phyloP scores from a whole-genome alignment of 2,888 invertebrate genomes.

The Melanophora roralis region DNA sequence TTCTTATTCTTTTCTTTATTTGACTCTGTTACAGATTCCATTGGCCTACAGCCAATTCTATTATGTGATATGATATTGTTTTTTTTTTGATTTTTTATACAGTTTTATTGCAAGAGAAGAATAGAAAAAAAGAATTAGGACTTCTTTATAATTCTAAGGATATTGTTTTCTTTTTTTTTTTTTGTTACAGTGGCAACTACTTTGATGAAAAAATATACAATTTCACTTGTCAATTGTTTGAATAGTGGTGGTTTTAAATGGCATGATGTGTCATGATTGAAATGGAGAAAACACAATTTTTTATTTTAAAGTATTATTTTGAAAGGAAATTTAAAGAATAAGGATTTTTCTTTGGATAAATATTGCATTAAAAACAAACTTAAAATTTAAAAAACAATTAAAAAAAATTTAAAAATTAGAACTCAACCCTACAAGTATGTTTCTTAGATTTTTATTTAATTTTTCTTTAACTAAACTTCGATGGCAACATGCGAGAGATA shows the following conservation, averaged over 20 bases:
- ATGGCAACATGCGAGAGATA: too few relatives aligned
- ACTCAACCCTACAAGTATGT: too few relatives aligned
- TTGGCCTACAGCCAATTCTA: constrained; percentile 62
- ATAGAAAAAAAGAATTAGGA: constrained; percentile 42
- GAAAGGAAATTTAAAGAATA: too few relatives aligned
- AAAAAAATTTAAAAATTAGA: too few relatives aligned
- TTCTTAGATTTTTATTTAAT: too few relatives aligned
- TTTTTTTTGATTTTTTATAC: constrained; percentile 24
- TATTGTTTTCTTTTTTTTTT: constrained; percentile 30
- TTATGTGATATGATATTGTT: constrained; percentile 54
- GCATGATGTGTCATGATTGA: constrained; percentile 44
- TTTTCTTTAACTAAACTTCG: too few relatives aligned
- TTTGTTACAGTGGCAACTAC: constrained; percentile 21
- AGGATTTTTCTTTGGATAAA: too few relatives aligned
- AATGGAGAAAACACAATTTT: neutral
- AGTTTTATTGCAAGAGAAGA: constrained; percentile 4
- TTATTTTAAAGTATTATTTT: too few relatives aligned
- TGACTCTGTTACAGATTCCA: constrained; percentile 55
- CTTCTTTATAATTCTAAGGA: constrained; percentile 55
- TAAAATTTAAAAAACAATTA: too few relatives aligned
- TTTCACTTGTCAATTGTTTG: constrained; percentile 59
- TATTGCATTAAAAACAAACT: too few relatives aligned
- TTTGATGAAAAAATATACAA: constrained; percentile 44
- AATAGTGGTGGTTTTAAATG: constrained; percentile 32
- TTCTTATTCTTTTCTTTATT: constrained; percentile 17